phyloP scores from a whole-genome alignment of 2,113 vertebrate species.

The Pterophyllum scalare region DNA sequence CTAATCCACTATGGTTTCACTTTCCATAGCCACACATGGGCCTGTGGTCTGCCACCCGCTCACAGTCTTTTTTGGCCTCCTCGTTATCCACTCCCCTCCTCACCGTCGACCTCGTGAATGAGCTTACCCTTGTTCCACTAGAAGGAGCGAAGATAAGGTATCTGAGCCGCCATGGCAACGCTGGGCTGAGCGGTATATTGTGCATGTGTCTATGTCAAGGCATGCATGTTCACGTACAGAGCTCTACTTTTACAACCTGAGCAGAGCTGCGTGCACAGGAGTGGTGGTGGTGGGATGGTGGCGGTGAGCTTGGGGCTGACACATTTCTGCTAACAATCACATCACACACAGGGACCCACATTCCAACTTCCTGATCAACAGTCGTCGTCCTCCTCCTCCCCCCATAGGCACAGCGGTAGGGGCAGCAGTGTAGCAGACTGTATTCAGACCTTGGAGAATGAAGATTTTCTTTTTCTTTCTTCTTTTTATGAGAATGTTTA shows the following conservation, averaged over 20 bases:
- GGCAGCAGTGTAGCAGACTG: constrained; percentile 5
- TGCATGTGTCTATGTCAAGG: not conserved
- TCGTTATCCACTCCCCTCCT: constrained; percentile 2
- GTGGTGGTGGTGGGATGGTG: constrained; percentile 62
- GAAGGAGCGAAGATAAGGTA: constrained; percentile 85
- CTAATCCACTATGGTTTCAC: constrained; percentile 53
- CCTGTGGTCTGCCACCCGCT: constrained; percentile 58
- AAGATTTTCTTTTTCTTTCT: not conserved
- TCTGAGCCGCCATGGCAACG: constrained; percentile 69
- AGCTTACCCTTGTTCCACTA: constrained; percentile 80
- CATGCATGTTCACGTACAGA: constrained; percentile 18
- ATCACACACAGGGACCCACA: constrained; percentile 92
- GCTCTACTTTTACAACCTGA: constrained; percentile 54
- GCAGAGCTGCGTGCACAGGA: constrained; percentile 65
- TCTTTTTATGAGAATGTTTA: not conserved
- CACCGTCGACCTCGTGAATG: constrained; percentile 50
- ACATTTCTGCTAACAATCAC: constrained; percentile 98
- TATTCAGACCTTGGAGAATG: constrained; percentile 19
- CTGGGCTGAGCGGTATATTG: constrained; percentile 49
- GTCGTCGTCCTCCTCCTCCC: constrained; percentile 31
- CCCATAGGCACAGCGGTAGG: constrained; percentile 21
- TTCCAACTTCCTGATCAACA: constrained; percentile 86
- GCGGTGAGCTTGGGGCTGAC: constrained; percentile 85
- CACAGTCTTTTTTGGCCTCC: constrained; percentile 42
- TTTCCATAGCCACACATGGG: constrained; percentile 65